Base-by-base conservation (phyloP, 2,888 invertebrate species). In the Cerceris rybyensis region DNA sequence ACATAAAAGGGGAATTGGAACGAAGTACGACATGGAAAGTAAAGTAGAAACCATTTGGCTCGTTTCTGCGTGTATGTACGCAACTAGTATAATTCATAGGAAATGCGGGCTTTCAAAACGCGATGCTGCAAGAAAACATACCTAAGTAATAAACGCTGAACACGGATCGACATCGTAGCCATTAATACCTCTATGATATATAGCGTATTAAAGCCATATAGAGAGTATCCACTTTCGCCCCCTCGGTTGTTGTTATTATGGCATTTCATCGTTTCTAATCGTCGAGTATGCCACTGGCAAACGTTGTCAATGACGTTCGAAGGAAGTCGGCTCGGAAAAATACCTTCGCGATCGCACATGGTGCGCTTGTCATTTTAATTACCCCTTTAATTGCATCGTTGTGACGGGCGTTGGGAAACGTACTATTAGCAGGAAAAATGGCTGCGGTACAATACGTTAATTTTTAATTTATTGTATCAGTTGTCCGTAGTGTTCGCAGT, bases 151-250 rank as follows among this genome's bases (percentile, higher is more conserved):
- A 75, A 81, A 82, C 78, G 72, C 75, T 39, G 49, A 46, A 55
- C 54, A 61, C 66, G 69, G 66, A 78, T 74, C 74, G 71, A 64
- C 81, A 72, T 72, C 81, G 81, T 78, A 81, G 78, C 81, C 81
- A 82, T 82, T 81, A 81, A 82, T 78, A 78, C 66, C 49, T 28
- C 67, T 49, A 66, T 74, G 74, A 81, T 77, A 71, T 78, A 74
- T 58, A 28, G 57, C 63, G 59, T 66, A 70, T 75, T 78, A 70
- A 61, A 70, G 68, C 58, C 66, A 63, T 67, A 77, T 81, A 77
- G 78, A 71, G 70, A 69, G 68, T 81, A 80, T 66, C 60, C 70
- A 64, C 78, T 80, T 80, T 75, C 72, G 71, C 78, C 43, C 14
- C 57, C 28, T 13, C 39, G 64, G 55, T 67, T 39, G n/a, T 49